Percentiles rank a stretch among this genome's conserved stretches.
Evolutionary conservation across 1,140 invertebrate species (phyloP).

Genomic region (Drosophila orena): DNA sequence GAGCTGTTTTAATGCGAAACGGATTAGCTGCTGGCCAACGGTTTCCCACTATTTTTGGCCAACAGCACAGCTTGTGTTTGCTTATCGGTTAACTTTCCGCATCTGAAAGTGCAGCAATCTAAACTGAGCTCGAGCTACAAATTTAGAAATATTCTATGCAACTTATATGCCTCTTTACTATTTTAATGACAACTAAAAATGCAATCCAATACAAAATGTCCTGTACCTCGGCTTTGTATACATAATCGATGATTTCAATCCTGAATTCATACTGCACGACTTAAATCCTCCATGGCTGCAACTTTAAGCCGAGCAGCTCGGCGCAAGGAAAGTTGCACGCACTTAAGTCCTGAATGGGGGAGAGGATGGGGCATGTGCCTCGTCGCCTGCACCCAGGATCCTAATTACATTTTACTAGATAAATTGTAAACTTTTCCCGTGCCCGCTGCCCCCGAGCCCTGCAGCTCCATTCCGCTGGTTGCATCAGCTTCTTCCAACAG

Average conservation of each 20-base stretch:
- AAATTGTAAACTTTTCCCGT: constrained; percentile 84
- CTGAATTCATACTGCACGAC: not conserved
- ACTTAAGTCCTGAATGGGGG: constrained; percentile 4
- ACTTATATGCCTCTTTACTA: no score
- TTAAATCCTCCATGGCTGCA: constrained; percentile 11
- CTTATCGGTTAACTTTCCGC: not conserved
- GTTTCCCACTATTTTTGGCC: constrained; percentile 15
- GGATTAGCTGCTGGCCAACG: constrained; percentile 23
- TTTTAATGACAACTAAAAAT: no score
- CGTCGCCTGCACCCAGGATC: constrained; percentile 71
- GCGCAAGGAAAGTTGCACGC: constrained; percentile 22
- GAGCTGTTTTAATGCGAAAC: constrained; percentile 43
- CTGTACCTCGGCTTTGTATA: not conserved
- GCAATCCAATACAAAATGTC: no score
- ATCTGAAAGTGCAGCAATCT: not conserved
- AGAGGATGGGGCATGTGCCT: constrained; percentile 12
- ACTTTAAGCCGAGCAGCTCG: constrained; percentile 32
- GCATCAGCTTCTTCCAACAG: constrained; percentile 72
- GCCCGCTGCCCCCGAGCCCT: constrained; percentile 36
- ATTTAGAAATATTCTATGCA: not conserved
- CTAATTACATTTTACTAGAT: constrained; percentile 85
- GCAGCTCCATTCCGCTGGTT: constrained; percentile 3
- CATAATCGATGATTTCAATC: not conserved
- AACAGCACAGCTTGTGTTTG: constrained; percentile 6
- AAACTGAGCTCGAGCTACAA: not conserved